phyloP scores from a whole-genome alignment of 2,797 vertebrate genomes.

The Notolabrus celidotus region DNA sequence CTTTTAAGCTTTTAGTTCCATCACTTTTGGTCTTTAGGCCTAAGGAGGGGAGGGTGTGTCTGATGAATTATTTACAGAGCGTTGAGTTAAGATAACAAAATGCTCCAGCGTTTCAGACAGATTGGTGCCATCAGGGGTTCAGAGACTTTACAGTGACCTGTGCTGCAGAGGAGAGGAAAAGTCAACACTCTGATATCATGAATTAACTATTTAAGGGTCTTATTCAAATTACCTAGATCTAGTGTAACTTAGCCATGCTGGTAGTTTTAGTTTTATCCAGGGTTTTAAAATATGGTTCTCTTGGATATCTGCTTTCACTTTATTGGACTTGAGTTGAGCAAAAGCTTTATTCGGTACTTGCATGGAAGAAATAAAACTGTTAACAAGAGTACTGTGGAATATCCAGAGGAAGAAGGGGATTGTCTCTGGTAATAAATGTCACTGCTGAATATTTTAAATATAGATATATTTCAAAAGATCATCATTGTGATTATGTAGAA shows the following conservation, averaged over 20 bases:
- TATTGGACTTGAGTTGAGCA: neutral
- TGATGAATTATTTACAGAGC: slow-evolving; percentile 71
- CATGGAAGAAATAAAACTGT: neutral
- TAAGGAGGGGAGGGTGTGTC: slow-evolving; percentile 40
- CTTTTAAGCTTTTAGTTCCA: slow-evolving; percentile 63
- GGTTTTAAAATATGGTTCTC: neutral
- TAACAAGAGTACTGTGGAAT: neutral
- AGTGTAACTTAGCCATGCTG: neutral
- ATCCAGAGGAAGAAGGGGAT: neutral
- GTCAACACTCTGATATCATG: neutral
- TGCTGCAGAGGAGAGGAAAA: neutral
- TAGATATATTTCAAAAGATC: too few species aligned
- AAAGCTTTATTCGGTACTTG: neutral
- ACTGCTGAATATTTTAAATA: too few species aligned
- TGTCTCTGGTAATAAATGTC: too few species aligned
- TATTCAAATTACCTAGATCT: neutral
- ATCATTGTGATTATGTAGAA: too few species aligned
- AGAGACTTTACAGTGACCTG: slow-evolving; percentile 34
- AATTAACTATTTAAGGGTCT: neutral
- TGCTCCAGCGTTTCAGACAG: slow-evolving; percentile 59
- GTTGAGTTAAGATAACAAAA: slow-evolving; percentile 71
- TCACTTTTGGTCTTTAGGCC: slow-evolving; percentile 57
- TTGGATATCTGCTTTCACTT: neutral
- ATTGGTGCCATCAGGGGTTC: slow-evolving; percentile 46
- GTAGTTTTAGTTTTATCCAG: neutral